Evolutionary conservation across 2,797 vertebrate genomes (phyloP).

Genomic region (Catamblyrhynchus diadema): DNA sequence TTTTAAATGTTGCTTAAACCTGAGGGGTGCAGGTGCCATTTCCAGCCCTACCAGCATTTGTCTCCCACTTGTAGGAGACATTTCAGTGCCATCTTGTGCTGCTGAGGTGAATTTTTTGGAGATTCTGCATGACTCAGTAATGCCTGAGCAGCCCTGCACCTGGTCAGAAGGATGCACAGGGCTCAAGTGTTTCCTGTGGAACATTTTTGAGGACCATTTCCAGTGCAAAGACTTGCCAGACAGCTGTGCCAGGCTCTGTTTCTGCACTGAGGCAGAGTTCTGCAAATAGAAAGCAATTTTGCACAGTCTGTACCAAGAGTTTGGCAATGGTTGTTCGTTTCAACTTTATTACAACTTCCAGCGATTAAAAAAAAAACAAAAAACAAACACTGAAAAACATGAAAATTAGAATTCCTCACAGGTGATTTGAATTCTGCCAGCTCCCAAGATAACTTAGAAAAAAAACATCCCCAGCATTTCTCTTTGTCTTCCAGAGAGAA

Average conservation of each 20-base stretch:
- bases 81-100: not conserved
- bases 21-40: not conserved
- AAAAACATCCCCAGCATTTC: rapidly evolving
- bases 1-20: not conserved
- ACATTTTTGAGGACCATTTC: not conserved
- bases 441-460: not conserved
- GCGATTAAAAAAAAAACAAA: not conserved
- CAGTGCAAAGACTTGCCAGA: not conserved
- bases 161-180: not conserved
- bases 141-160: not conserved
- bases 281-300: not conserved
- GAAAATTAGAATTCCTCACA: not conserved
- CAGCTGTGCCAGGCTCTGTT: not conserved
- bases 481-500: not conserved
- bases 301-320: not conserved
- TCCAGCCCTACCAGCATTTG: not conserved
- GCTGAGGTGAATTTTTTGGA: not conserved
- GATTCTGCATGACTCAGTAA: not conserved
- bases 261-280: not conserved
- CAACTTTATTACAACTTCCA: not conserved
- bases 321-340: not conserved
- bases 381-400: not conserved
- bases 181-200: not conserved
- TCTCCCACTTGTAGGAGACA: not conserved
- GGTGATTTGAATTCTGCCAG: not conserved